Base-by-base conservation (phyloP, 2,113 vertebrate genomes). In the Cnemophilus loriae region DNA sequence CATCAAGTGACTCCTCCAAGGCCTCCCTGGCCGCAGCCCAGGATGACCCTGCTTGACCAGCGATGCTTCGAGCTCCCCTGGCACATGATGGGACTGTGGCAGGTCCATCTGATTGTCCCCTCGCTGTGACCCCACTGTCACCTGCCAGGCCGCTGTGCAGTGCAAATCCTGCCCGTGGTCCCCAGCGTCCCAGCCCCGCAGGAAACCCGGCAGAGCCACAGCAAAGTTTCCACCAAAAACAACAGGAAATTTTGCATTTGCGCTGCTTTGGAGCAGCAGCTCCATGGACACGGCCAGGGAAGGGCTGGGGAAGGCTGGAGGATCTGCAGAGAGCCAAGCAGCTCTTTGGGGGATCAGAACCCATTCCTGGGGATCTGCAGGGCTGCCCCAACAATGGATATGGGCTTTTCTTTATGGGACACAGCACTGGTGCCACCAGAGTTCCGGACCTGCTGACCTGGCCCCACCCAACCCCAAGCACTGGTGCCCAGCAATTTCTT, bases 71-170 rank as follows among this genome's bases (percentile, higher is more conserved):
- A 65, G 55, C 32, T 33, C 17, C 59, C 65, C 37, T 5, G 1
- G 63, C 70, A 64, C 35, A 27, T 1, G 44, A 27, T 0, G 7
- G 50, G 20, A 16, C 39, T 0, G 0, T 2, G 1, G 28, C 63
- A 83, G 46, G 33, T n/a, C 4, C 4, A 32, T 4, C 37, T 2
- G 1, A 24, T 10, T 1, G 1, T 55, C 39, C 55, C 55, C 44
- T 55, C 0, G 0, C 50, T 52, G 26, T 50, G 47, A 33, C 68
- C 50, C 7, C 1, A 3, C 27, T 23, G 46, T 33, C 10, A 3
- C 56, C 59, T n/a, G 49, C 26, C 0, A 3, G 52, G 26, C 27
- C 79, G 27, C 68, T 28, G 18, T 0, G 4, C 0, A 1, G 32
- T 4, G 19, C 23, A 37, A 49, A 47, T 35, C 55, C 67, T 47